These are phyloP conservation scores for Lasioglossum zephyrum DNA, from an alignment of 2,888 invertebrate genomes.

Conservation along the genomic window DNA sequence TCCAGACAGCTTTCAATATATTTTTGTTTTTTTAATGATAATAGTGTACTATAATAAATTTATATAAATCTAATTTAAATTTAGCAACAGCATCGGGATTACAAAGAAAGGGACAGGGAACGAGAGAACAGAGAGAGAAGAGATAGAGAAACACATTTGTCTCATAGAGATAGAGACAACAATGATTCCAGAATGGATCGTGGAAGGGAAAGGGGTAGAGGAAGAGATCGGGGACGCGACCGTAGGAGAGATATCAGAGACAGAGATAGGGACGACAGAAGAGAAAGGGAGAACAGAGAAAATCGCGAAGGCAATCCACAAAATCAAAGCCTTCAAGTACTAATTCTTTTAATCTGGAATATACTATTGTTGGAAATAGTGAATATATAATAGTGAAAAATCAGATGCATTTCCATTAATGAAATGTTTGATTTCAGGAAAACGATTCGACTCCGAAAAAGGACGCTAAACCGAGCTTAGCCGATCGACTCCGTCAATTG, in stretches of 20 bases:
- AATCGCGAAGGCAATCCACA: constrained; percentile 73
- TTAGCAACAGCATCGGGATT: constrained; percentile 66
- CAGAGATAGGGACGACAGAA: constrained; percentile 78
- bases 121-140: constrained; percentile 79
- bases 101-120: constrained; percentile 78
- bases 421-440: constrained; percentile 46
- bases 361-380: constrained; percentile 17
- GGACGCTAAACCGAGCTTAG: constrained; percentile 81
- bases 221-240: constrained; percentile 80
- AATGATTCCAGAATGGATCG: constrained; percentile 75
- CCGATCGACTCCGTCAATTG: constrained; percentile 82
- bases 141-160: constrained; percentile 75
- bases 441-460: constrained; percentile 73
- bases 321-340: constrained; percentile 49
- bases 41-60: constrained; percentile 10
- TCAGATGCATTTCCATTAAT: neutral
- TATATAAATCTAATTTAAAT: constrained; percentile 15
- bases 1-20: neutral
- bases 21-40: neutral
- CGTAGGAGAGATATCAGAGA: constrained; percentile 79
- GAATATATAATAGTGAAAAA: neutral
- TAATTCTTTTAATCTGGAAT: constrained; percentile 3
- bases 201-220: constrained; percentile 79
- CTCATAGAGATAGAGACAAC: constrained; percentile 74
- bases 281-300: constrained; percentile 75